Conservation (phyloP, 2,888 invertebrate species). For the Hartigia nigra region DNA sequence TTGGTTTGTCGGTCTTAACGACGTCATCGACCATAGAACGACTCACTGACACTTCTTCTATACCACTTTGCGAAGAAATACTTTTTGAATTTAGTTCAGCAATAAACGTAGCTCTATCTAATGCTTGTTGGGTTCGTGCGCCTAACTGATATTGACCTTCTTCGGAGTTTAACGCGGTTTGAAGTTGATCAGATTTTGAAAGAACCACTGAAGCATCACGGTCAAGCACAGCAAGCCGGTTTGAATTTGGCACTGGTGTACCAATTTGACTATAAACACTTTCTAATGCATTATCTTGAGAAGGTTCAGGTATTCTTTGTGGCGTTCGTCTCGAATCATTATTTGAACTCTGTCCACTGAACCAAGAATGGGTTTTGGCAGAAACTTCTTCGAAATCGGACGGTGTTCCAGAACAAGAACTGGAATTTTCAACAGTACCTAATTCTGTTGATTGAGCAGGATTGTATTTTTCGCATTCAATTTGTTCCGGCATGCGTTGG, state of each 20-base stretch:
- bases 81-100: background rate
- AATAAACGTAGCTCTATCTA: background rate
- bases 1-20: slow-evolving; percentile 6
- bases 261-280: background rate
- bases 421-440: background rate
- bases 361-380: background rate
- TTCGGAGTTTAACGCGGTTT: background rate
- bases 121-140: background rate
- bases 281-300: background rate
- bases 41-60: background rate
- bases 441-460: background rate
- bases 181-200: background rate
- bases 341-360: background rate
- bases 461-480: slow-evolving; percentile 11
- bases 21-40: background rate
- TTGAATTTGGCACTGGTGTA: background rate
- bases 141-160: background rate
- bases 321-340: background rate
- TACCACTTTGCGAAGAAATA: background rate
- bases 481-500: background rate
- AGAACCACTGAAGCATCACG: background rate
- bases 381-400: background rate
- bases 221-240: too few species aligned
- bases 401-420: background rate
- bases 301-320: background rate